Evolutionary conservation across 2,888 invertebrate genomes (phyloP), one percentile per base, ranked within the genome.

Genomic region (Dexiosoma caninum): DNA sequence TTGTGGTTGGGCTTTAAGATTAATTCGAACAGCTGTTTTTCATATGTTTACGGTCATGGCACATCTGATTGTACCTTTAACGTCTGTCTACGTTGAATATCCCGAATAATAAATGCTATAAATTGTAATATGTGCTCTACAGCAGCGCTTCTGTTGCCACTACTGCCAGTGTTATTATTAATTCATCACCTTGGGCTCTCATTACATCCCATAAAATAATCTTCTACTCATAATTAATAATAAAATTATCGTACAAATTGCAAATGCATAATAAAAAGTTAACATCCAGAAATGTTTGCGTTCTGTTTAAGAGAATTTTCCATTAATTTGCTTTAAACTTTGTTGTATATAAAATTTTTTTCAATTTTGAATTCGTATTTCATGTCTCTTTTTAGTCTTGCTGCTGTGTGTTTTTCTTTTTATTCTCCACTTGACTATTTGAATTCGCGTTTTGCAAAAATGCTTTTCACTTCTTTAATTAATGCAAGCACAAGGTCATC

Each of bases 401-500:
- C 12, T 27, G 27, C n/a, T 23, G 4, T 2, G 12, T 5, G 12
- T 19, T 12, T 7, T 12, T 12, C 23, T 49, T 12, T 49, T 7
- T 23, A 5, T 23, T 23, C 7, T 9, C 2, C 12, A 2, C 10
- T n/a, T 35, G 51, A 37, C 16, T 27, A 3, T 23, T 14, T 37
- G 14, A 49, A 0, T 49, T n/a, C 14, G 9, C 35, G n/a, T 49
- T 32, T 5, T 35, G 23, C 21, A 3, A 21, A 37, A 64, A 14
- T 35, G 21, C 12, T 37, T 23, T 64, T 49, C 32, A 42, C 32
- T 14, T 30, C n/a, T 27, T 64, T 55, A 74, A 64, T 64, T 64
- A 74, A 74, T 35, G 55, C 55, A 64, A 64, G 44, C 19, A 55
- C 72, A 74, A 74, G 74, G 74, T 57, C 46, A n/a, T n/a, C n/a